Evolutionary conservation across 1,140 invertebrate genomes (phyloP).

Genomic region (Drosophila ercepeae): DNA sequence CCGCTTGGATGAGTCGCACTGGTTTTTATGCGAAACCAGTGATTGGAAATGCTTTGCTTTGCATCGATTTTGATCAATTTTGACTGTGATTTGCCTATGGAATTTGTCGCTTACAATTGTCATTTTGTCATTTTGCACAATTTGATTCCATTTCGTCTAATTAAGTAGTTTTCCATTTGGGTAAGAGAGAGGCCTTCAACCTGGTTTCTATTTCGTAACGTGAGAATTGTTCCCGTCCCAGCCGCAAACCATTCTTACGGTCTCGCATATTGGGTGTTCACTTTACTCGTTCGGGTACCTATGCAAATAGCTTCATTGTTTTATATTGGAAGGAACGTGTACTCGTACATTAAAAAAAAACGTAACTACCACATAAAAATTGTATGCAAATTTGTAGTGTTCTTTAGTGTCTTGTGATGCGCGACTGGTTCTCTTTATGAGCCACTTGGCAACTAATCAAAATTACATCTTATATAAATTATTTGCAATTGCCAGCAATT

Average conservation of each 20-base stretch:
- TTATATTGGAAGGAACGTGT: conserved; percentile 45
- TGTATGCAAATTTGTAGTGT: conserved; percentile 55
- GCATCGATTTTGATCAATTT: conserved; percentile 75
- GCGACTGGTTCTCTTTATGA: conserved; percentile 24
- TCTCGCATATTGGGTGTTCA: not conserved
- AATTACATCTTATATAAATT: conserved; percentile 46
- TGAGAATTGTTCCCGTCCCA: conserved; percentile 47
- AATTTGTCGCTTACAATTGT: conserved; percentile 64
- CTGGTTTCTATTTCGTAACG: conserved; percentile 63
- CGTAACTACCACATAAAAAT: conserved; percentile 28
- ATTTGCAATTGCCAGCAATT: conserved; percentile 38
- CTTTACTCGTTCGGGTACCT: conserved; percentile 4
- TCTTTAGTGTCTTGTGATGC: conserved; percentile 34
- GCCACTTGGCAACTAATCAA: conserved; percentile 22
- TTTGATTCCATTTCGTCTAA: conserved; percentile 62
- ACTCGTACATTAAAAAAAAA: conserved; percentile 19
- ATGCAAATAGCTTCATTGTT: conserved; percentile 74
- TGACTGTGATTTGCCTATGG: conserved; percentile 60
- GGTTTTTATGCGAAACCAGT: conserved; percentile 70
- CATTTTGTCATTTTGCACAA: conserved; percentile 53
- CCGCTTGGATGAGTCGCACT: conserved; percentile 52
- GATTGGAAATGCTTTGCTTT: conserved; percentile 74
- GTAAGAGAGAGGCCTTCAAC: conserved; percentile 39
- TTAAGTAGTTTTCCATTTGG: conserved; percentile 74
- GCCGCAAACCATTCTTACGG: conserved; percentile 17